Evolutionary conservation across 2,888 invertebrate genomes (phyloP), one percentile per base, ranked within the genome.

Genomic region (Tipula confusa): DNA sequence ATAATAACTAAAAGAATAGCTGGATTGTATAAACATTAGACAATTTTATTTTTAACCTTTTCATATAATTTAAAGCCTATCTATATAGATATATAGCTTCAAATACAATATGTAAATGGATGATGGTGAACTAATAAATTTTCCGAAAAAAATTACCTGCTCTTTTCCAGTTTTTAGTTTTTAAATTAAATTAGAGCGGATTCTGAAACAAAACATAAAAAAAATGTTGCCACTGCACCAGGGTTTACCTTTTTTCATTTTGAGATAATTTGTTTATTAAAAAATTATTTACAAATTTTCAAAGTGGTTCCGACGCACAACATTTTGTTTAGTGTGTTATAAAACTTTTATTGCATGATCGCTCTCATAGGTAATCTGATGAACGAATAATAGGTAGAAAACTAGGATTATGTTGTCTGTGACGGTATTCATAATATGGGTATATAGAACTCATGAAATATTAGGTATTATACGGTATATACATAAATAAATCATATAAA

Each of bases 301-400:
- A 64, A 64, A 64, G 64, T 3, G 64, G 64, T 64, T 64, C 64
- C 64, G 64, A 18, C 64, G 24, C 64, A 64, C 24, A 24, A 43
- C 15, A 43, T 15, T 15, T 33, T 43, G 15, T 43, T 24, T 64
- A 9, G 64, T 64, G 64, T 24, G 64, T 64, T 64, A 64, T 64
- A 64, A 64, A 64, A 64, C 64, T 64, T 64, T 64, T 64, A 64
- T 64, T 64, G 64, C 64, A 64, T 18, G 24, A 64, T 64, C 24
- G 64, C 64, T 5, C 64, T 5, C 18, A 18, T 64, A 64, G 24
- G 64, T 43, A 43, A 43, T 48, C 3, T 48, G 2, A 1, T 9
- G 2, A 48, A 1, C 18, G 2, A 48, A 15, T 48, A 48, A 7
- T 48, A 48, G 48, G 48, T 48, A 33, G 33, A 48, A 15, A 48